Percentiles rank a stretch among this genome's conserved stretches.
phyloP scores from a whole-genome alignment of 2,797 vertebrate genomes.

The Falco peregrinus region DNA sequence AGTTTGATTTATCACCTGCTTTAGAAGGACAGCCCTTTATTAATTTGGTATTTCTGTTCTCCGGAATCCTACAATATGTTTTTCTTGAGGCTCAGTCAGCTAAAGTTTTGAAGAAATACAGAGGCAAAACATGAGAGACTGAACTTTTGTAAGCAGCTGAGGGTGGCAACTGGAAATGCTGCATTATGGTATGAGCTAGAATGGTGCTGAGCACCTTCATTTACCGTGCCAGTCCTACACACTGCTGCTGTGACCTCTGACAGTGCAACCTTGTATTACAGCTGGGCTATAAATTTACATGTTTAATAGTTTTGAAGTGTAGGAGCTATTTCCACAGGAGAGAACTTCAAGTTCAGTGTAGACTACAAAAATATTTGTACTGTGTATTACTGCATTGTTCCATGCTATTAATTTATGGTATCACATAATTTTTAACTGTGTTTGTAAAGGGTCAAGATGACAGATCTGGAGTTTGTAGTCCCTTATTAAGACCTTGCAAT shows the following conservation, averaged over 20 bases:
- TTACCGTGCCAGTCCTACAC: too few relatives aligned
- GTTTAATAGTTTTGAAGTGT: neutral
- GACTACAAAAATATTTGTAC: neutral
- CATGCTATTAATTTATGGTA: neutral
- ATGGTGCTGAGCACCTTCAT: too few relatives aligned
- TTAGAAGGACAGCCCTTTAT: neutral
- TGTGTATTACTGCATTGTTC: neutral
- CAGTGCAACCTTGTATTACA: fast-evolving
- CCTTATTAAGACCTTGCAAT: neutral
- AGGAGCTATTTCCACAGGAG: too few relatives aligned
- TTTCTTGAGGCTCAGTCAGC: too few relatives aligned
- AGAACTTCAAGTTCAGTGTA: neutral
- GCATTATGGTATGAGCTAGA: too few relatives aligned
- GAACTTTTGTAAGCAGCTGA: too few relatives aligned
- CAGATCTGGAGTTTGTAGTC: neutral
- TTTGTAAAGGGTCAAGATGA: neutral
- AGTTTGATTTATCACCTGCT: neutral
- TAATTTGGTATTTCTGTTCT: neutral
- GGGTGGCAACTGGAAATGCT: too few relatives aligned
- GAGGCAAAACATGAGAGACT: too few relatives aligned
- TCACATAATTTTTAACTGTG: neutral
- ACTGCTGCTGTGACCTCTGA: neutral
- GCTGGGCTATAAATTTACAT: neutral
- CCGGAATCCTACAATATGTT: too few relatives aligned
- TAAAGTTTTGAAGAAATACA: too few relatives aligned